A percentile compares a stretch with the other conserved stretches of the same genome.
Evolutionary conservation across 2,888 invertebrate genomes (phyloP).

Genomic region (Drosophila quinaria): DNA sequence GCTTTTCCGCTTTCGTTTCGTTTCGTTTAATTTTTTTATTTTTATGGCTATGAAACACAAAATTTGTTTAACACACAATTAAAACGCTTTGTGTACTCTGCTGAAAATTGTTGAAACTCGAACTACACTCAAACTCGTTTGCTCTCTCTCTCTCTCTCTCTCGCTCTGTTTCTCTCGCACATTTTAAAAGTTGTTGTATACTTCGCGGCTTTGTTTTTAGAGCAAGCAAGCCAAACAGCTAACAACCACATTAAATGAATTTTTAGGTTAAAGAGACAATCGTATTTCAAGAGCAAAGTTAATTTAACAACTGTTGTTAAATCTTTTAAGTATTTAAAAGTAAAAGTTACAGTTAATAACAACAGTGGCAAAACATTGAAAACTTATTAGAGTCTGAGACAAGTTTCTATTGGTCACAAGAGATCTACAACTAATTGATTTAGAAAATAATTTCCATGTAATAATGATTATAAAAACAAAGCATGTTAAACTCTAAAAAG

Average conservation of each 20-base stretch:
- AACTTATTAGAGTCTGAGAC: too few species aligned
- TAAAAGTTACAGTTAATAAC: background rate
- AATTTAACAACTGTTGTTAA: background rate
- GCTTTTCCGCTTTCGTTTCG: background rate
- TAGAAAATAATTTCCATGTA: too few species aligned
- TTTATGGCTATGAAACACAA: conserved; percentile 24
- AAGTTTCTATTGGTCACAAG: too few species aligned
- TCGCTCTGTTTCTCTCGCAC: background rate
- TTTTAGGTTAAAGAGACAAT: background rate
- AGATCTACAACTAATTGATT: too few species aligned
- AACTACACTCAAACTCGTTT: conserved; percentile 32
- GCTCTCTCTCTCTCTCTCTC: background rate
- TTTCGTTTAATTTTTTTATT: conserved; percentile 13
- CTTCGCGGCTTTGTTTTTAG: conserved; percentile 1
- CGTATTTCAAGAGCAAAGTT: background rate
- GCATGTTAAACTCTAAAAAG: too few species aligned
- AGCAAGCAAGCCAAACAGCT: background rate
- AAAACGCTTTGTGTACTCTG: conserved; percentile 22
- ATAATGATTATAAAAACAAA: too few species aligned
- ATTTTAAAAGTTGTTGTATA: conserved; percentile 14
- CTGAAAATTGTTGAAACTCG: conserved; percentile 36
- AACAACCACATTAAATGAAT: background rate
- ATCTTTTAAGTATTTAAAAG: background rate
- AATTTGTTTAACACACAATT: conserved; percentile 24
- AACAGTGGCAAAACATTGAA: too few species aligned